Conservation (phyloP, 2,113 vertebrate genomes). For the Oreochromis tanganicae region DNA sequence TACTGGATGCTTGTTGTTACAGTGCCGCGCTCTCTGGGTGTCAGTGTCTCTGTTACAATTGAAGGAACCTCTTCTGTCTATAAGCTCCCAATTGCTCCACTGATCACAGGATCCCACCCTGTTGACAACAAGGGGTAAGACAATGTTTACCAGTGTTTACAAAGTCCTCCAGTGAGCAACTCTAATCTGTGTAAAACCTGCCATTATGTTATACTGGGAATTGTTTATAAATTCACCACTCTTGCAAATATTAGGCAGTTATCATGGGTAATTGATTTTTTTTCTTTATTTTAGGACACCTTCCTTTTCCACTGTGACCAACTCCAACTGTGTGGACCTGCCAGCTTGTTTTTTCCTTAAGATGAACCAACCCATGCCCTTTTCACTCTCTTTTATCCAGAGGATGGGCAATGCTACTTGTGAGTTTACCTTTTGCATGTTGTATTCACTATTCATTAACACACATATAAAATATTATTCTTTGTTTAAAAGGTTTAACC, state of each 20-base stretch:
- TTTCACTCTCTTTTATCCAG: slow-evolving; percentile 90
- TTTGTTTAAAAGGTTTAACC: not conserved
- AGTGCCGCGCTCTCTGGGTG: slow-evolving; percentile 88
- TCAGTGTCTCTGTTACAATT: slow-evolving; percentile 89
- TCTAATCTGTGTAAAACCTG: not conserved
- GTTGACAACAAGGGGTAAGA: slow-evolving; percentile 95
- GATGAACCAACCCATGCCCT: slow-evolving; percentile 88
- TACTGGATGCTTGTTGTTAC: not conserved
- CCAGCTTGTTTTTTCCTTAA: slow-evolving; percentile 98
- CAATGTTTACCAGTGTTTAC: not conserved
- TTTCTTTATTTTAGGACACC: slow-evolving; percentile 74
- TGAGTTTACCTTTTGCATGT: slow-evolving; percentile 38
- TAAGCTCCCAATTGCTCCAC: slow-evolving; percentile 93
- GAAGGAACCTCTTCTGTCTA: slow-evolving; percentile 87
- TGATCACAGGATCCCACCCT: slow-evolving; percentile 94
- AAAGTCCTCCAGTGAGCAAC: not conserved
- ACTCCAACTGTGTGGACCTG: slow-evolving; percentile 95
- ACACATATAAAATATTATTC: not conserved
- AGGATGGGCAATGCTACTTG: slow-evolving; percentile 88
- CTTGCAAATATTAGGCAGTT: not conserved
- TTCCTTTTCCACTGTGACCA: slow-evolving; percentile 90
- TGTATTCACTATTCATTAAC: not conserved
- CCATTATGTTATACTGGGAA: not conserved
- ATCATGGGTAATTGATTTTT: not conserved
- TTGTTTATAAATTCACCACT: not conserved